Evolutionary conservation across 2,113 vertebrate genomes (phyloP), one percentile per base, ranked within the genome.

Genomic region (Alosa alosa): DNA sequence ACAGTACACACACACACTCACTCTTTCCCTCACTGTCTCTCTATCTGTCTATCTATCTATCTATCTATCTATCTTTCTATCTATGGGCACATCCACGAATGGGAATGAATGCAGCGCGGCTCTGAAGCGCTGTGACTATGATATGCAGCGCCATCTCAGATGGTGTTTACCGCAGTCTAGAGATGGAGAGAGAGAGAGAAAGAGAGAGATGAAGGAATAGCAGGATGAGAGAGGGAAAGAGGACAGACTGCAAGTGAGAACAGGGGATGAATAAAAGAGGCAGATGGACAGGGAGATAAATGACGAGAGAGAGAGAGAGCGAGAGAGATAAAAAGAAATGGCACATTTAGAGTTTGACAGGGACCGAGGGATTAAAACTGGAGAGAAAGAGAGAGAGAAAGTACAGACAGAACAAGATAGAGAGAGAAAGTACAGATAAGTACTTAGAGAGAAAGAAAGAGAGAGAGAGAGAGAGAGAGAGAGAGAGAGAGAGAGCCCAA

Each of bases 121-220:
- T 10, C 47, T 49, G 47, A 49, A 49, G 47, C 9, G 52, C 17
- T 4, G 10, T 4, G 22, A 44, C 3, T 17, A n/a, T 15, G 46
- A 22, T 13, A 82, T 86, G 84, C 85, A 81, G 81, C 46, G 85
- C 47, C 86, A 88, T 83, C 86, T 75, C 85, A 88, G 88, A 82
- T 86, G 86, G 81, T 89, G 88, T 86, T 90, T 87, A 87, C 81
- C 86, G 39, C 49, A 68, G 81, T 52, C 57, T 86, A 78, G 72
- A 86, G 87, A 86, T 75, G 75, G 85, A 75, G 78, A 84, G 45
- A 81, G 81, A 85, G 49, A 64, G 68, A 86, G 84, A n/a, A n/a
- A 78, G 50, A 64, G 57, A n/a, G 22, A n/a, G 57, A 64, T 31
- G 31, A 31, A 9, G 57, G 13, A 4, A 57, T 5, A 25, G 22